Evolutionary conservation across 2,113 vertebrate genomes (phyloP).

Genomic region (Pterocles burchelli): DNA sequence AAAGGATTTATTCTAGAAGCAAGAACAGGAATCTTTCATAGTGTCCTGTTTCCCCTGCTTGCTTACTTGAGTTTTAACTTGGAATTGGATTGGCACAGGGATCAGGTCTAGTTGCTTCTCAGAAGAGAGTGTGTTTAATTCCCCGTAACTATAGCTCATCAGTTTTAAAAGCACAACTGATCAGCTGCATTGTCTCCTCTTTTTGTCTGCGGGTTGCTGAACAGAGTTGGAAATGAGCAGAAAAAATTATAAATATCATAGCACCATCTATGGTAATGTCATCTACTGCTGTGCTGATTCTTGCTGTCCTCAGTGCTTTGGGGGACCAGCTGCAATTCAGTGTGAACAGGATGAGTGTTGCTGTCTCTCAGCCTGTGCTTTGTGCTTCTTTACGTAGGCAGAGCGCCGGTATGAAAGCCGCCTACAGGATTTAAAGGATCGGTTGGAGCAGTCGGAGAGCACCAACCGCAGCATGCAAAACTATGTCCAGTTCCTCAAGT

Average conservation of each 20-base stretch:
- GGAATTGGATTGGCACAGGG: background rate
- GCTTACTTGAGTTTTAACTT: background rate
- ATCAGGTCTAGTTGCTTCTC: background rate
- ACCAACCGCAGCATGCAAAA: constrained; percentile 95
- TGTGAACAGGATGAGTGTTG: fast-evolving
- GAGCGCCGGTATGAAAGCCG: constrained; percentile 85
- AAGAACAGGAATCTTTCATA: background rate
- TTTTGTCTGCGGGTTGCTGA: background rate
- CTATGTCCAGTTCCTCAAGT: constrained; percentile 95
- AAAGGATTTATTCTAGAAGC: background rate
- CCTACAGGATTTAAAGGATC: constrained; percentile 89
- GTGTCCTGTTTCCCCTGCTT: background rate
- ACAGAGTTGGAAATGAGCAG: background rate
- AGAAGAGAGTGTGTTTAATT: background rate
- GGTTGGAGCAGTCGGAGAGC: constrained; percentile 90
- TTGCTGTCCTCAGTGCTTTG: background rate
- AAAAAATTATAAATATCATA: background rate
- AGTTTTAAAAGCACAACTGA: background rate
- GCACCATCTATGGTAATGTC: background rate
- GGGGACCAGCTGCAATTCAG: background rate
- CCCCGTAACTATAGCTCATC: background rate
- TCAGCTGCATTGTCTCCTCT: background rate
- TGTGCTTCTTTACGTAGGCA: constrained; percentile 63
- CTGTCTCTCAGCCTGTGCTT: background rate
- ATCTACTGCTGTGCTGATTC: background rate